These are phyloP conservation scores for Ailurus styani DNA, from an alignment of 2,113 vertebrate genomes.

Conservation along the genomic window DNA sequence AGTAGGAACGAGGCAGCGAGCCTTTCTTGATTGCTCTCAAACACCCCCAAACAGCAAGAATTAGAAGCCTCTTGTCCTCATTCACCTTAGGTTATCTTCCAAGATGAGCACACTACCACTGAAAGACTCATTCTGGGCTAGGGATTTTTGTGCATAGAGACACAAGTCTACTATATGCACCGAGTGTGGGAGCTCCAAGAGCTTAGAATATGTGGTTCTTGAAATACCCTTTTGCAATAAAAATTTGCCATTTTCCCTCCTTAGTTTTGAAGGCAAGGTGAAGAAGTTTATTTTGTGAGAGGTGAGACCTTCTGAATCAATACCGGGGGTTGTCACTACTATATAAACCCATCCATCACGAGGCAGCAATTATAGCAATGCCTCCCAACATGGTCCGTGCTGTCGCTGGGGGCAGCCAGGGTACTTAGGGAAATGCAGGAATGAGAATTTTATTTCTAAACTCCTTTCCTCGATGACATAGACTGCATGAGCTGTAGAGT, in stretches of 20 bases:
- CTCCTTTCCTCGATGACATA: background rate
- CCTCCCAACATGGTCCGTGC: background rate
- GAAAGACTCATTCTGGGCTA: slow-evolving; percentile 43
- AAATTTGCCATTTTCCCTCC: background rate
- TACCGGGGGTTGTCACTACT: slow-evolving; percentile 36
- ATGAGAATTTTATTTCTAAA: background rate
- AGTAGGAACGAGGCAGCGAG: slow-evolving; percentile 55
- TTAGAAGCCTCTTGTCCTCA: background rate
- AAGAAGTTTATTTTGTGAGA: slow-evolving; percentile 62
- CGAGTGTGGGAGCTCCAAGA: background rate
- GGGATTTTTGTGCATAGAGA: slow-evolving; percentile 20
- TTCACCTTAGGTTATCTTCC: slow-evolving; percentile 53
- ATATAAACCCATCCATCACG: slow-evolving; percentile 44
- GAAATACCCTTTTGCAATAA: slow-evolving; percentile 35
- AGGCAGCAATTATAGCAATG: background rate
- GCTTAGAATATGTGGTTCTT: slow-evolving; percentile 6
- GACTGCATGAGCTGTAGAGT: background rate
- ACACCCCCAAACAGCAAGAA: background rate
- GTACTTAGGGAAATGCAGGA: background rate
- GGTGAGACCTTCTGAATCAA: slow-evolving; percentile 56
- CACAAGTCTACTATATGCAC: background rate
- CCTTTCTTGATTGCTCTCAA: slow-evolving; percentile 30
- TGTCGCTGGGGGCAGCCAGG: background rate
- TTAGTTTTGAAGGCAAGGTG: slow-evolving; percentile 42
- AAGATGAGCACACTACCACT: background rate